Base-by-base conservation (phyloP, 2,888 invertebrate species). In the Rhorus exstirpatorius region DNA sequence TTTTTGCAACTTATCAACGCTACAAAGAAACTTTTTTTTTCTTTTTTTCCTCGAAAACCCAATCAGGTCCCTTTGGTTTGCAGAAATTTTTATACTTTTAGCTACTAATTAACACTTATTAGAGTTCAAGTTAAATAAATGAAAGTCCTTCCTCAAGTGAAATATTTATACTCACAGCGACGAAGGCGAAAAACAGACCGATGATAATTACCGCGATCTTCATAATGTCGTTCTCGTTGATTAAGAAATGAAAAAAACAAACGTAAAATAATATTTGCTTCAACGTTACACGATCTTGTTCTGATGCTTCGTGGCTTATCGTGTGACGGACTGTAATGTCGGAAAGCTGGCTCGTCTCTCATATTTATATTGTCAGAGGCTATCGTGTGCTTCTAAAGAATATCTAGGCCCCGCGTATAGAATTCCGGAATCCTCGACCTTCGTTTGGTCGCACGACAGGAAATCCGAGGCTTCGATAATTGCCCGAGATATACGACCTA, bases 401-500 rank as follows among this genome's bases (percentile, higher is more conserved):
- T 60, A 49, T 49, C n/a, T 49, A 21, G 14, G 63, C 3, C 17
- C 17, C 65, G 35, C 35, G 38, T 7, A 41, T 41, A n/a, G 46
- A 31, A 71, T 41, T 24, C 41, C 24, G 14, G 49, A 51, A 35
- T 14, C 65, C 14, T 70, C 76, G 67, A 53, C 67, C 67, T 67
- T 76, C 58, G 38, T 46, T 44, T 19, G 31, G 26, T n/a, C 17
- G 65, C 70, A 81, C 77, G 77, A 81, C 77, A 67, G 81, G 81
- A 77, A 81, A 68, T 61, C 17, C 55, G 55, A 24, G n/a, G 61
- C 61, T 77, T 61, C 24, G 77, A 77, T 81, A 74, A 81, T 81
- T 81, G 60, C 41, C 14, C 67, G 81, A 77, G 81, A 81, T 77
- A 77, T 55, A 24, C 49, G 44, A 67, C 12, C 31, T 17, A 7